Evolutionary conservation across 2,113 vertebrate genomes (phyloP), one percentile per base, ranked within the genome.

Genomic region (Gopherus flavomarginatus): DNA sequence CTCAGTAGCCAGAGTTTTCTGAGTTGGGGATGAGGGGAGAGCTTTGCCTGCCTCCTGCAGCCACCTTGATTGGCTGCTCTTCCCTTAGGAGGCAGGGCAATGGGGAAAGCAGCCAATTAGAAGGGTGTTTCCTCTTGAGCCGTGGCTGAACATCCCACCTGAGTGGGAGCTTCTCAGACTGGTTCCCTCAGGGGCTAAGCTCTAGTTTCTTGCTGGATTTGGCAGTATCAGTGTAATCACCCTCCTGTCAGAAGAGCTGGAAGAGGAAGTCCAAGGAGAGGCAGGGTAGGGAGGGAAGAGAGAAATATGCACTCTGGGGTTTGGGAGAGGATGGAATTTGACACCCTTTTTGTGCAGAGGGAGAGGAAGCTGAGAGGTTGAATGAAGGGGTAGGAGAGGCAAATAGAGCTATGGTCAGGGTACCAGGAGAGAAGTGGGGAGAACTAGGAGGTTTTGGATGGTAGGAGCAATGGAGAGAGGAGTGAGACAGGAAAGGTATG

Each of bases 41-140:
- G 80, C 4, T 91, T 59, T 1, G 2, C 5, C 75, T 3, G 53
- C 13, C 21, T 1, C 1, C 16, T 3, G 0, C 3, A 75, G 24
- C 10, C 54, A 9, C 24, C 85, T 29, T 11, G 8, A 69, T 7
- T 50, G 16, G 54, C 9, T n/a, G 10, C 35, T n/a, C 6, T 47
- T 78, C 26, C 13, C 38, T 44, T 27, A 38, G 56, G 0, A 31
- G 9, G 0, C 8, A 42, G 27, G 12, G 22, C 14, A n/a, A 2
- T 6, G 1, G 27, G 56, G 47, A 1, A 13, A 26, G 14, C 2
- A 3, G 42, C 49, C 85, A 81, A 14, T 3, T 0, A 1, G 4
- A 31, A 65, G 14, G n/a, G n/a, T 10, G 35, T 11, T 72, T 72
- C 35, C 19, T 72, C 35, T 38, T 38, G 19, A 72, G n/a, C n/a